Evolutionary conservation across 2,888 invertebrate genomes (phyloP), one percentile per base, ranked within the genome.

Genomic region (Zhuqinia jingwanae): DNA sequence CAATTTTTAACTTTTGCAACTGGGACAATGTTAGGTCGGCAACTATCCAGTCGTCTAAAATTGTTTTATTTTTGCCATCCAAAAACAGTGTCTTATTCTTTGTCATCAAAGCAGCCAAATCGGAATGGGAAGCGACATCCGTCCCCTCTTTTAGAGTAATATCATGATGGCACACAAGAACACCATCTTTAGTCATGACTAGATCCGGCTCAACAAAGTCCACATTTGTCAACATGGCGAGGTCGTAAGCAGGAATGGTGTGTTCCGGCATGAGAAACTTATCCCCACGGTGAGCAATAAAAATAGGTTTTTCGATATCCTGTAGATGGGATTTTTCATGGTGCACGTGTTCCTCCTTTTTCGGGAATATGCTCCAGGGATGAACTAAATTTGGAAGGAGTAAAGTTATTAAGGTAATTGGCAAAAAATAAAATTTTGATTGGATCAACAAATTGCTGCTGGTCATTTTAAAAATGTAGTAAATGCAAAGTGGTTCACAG

Each of bases 121-220:
- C 88, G 3, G 77, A 63, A 10, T 50, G 70, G 20, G n/a, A 2
- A 13, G 53, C 22, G 0, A 90, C 89, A 70, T 90, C 85, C 10
- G 90, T 89, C 10, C 88, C 89, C 0, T 45, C 65, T 56, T 77
- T 82, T n/a, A 90, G 45, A 0, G 86, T 84, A 2, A 90, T 63
- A 60, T 90, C 90, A 65, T 90, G 90, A 65, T 86, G 89, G 30
- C 90, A 90, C 13, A 90, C 90, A 0, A 90, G 70, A 42, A 78
- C 47, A 2, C 87, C 86, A 45, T 90, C 90, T 79, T 75, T 88
- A 0, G 90, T 90, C 30, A 90, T 56, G 3, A 87, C 87, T 2
- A 90, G 76, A 70, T 90, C 90, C 11, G 90, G 90, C 75, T 90
- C 90, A 5, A 90, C 90, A 58, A 78, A 90, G 36, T 90, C 90